phyloP scores from a whole-genome alignment of 1,140 invertebrate species.

The Pollicipes pollicipes region DNA sequence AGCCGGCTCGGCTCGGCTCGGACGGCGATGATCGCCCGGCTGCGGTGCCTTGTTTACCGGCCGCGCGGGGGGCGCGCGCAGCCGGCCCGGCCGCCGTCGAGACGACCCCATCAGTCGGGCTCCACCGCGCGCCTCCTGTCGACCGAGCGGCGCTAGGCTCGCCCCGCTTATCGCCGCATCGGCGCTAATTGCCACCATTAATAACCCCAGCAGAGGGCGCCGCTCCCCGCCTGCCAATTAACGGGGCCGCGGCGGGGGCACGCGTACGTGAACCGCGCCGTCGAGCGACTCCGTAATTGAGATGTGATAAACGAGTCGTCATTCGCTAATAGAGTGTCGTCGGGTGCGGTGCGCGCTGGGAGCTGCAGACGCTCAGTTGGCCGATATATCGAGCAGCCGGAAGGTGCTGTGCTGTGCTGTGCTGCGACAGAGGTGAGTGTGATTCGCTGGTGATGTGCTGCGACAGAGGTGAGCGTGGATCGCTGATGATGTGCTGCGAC shows the following conservation, averaged over 20 bases:
- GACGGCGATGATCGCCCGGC: too few relatives aligned
- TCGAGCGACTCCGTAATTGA: neutral
- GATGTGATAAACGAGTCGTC: neutral
- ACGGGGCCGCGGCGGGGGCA: neutral
- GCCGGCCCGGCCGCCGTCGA: too few relatives aligned
- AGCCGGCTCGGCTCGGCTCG: too few relatives aligned
- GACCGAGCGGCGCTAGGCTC: neutral
- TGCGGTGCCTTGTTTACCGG: neutral
- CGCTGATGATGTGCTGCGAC: too few relatives aligned
- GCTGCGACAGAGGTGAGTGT: too few relatives aligned
- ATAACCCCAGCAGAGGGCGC: neutral
- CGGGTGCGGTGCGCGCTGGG: neutral
- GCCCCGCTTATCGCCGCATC: neutral
- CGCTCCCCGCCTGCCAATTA: neutral
- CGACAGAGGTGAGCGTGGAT: too few relatives aligned
- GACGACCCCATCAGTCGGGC: neutral
- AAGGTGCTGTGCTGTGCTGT: too few relatives aligned
- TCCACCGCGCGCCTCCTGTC: neutral
- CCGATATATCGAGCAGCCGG: too few relatives aligned
- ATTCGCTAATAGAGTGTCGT: conserved; percentile 1
- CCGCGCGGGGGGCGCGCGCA: neutral
- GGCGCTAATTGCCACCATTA: neutral
- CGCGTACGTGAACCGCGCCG: neutral
- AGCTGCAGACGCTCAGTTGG: too few relatives aligned
- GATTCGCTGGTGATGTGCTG: too few relatives aligned